These are phyloP conservation scores for Epicauta chinensis DNA, from an alignment of 1,140 invertebrate species.

Conservation along the genomic window DNA sequence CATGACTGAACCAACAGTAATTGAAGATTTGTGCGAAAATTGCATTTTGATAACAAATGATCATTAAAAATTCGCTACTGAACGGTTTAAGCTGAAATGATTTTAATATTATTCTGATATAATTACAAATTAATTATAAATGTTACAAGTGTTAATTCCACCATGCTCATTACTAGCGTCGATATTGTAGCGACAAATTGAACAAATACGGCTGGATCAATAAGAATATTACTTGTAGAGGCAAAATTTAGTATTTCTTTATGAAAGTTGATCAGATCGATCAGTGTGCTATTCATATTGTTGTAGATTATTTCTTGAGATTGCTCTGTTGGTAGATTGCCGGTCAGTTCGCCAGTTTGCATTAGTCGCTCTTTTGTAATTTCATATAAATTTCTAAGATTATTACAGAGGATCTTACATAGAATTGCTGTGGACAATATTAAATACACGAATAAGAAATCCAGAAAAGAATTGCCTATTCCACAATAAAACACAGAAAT, in stretches of 20 bases:
- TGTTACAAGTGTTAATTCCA: slow-evolving; percentile 4
- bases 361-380: too few relatives aligned
- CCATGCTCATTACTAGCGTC: background rate
- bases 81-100: background rate
- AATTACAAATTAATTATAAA: background rate
- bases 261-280: too few relatives aligned
- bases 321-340: too few relatives aligned
- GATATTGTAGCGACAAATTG: too few relatives aligned
- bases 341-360: too few relatives aligned
- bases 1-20: slow-evolving; percentile 9
- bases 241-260: too few relatives aligned
- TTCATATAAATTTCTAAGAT: background rate
- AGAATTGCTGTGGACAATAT: background rate
- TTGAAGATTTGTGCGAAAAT: slow-evolving; percentile 3
- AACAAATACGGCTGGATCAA: too few relatives aligned
- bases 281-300: too few relatives aligned
- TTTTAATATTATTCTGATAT: background rate
- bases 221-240: too few relatives aligned
- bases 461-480: background rate
- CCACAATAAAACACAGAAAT: background rate
- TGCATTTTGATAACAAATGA: too few relatives aligned
- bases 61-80: background rate
- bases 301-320: too few relatives aligned
- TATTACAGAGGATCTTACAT: slow-evolving; percentile 3
- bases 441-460: background rate